Evolutionary conservation across 2,888 invertebrate genomes (phyloP).

Genomic region (Athalia cordata): DNA sequence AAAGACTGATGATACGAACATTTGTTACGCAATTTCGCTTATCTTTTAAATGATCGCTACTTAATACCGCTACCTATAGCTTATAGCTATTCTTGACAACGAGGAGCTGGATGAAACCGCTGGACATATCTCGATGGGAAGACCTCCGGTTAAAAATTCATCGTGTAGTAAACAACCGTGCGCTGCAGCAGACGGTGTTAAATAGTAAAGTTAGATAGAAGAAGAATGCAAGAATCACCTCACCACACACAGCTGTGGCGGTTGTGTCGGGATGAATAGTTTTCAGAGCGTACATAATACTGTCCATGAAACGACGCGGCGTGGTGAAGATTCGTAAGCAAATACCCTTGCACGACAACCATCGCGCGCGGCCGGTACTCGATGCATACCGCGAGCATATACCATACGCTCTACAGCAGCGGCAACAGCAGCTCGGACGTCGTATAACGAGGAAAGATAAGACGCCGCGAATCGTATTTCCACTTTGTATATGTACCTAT

Average conservation of each 20-base stretch:
- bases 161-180: neutral
- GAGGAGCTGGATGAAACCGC: neutral
- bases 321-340: conserved; percentile 16
- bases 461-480: conserved; percentile 33
- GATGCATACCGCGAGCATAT: neutral
- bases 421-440: neutral
- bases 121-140: conserved; percentile 14
- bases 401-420: neutral
- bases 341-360: conserved; percentile 1
- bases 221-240: conserved; percentile 1
- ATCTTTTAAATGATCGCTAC: neutral
- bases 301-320: neutral
- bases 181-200: neutral
- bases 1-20: neutral
- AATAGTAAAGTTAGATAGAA: neutral
- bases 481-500: neutral
- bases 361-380: neutral
- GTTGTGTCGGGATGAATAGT: neutral
- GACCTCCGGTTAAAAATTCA: neutral
- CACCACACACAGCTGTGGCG: neutral
- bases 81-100: neutral
- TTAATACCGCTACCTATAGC: conserved; percentile 14
- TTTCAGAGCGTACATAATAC: neutral
- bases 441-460: conserved; percentile 26
- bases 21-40: neutral